Base-by-base conservation (phyloP, 2,113 vertebrate species). In the Canis aureus region DNA sequence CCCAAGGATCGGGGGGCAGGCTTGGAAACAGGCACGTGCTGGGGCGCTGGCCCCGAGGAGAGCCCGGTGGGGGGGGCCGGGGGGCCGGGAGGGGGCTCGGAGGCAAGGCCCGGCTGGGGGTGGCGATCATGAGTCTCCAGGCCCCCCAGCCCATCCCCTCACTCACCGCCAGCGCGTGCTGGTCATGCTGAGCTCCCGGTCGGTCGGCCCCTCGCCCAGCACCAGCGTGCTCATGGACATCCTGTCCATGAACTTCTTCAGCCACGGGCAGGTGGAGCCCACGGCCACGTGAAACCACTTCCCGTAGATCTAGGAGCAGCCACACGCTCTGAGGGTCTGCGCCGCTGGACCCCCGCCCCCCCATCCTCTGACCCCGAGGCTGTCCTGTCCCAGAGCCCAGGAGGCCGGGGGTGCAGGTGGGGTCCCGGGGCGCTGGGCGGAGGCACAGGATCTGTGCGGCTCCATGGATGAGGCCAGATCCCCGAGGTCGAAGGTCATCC, bases 271-370 rank as follows among this genome's bases (percentile, higher is more conserved):
- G 15, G 98, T 99, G 0, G 98, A 99, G 3, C 99, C 99, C 0
- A 99, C n/a, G 0, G 98, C 99, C 0, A 99, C 12, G 3, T 99
- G 99, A 0, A 99, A 99, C 99, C 99, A 99, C 35, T 99, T 99
- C 51, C 99, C 99, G 0, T 98, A 98, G 51, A 99, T 97, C 99
- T 99, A 97, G 2, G 87, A 94, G 86, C 51, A 91, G 85, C 55
- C 94, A 35, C 27, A 25, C 25, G 82, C 1, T 11, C 29, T 17
- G 29, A 35, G 81, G 8, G 17, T 38, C 80, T 59, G 80, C 43
- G 43, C 43, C 7, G 73, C 22, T 9, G 55, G 59, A 27, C 4
- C 0, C 3, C 78, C 73, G 5, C 23, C 51, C 64, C 32, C 32
- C 71, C 27, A 4, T 51, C 43, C 22, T 27, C 76, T 27, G 62